Evolutionary conservation across 1,140 invertebrate genomes (phyloP).

Genomic region (Subanguina moxae): DNA sequence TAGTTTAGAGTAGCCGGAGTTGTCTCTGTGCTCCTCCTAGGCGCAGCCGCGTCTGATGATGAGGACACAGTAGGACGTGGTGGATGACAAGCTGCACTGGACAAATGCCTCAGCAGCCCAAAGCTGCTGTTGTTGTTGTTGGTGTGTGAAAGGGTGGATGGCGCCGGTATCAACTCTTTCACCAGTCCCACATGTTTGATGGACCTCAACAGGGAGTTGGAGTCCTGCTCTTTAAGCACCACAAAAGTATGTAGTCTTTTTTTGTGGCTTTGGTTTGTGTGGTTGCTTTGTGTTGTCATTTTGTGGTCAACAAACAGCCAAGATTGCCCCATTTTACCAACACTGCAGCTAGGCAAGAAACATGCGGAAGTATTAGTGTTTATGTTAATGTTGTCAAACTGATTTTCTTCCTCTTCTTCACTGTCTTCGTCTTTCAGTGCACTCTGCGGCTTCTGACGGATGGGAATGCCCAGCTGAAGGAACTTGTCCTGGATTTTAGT

Average conservation of each 20-base stretch:
- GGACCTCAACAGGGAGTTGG: slow-evolving; percentile 12
- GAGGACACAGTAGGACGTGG: not conserved
- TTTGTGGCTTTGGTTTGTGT: not conserved
- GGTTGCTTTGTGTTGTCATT: not conserved
- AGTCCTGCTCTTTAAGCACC: slow-evolving; percentile 18
- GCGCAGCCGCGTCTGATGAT: not conserved
- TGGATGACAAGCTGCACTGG: not conserved
- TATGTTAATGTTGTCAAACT: not conserved
- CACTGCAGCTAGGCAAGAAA: not conserved
- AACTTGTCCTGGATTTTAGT: not conserved
- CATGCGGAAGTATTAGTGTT: not conserved
- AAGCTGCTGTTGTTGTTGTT: not conserved
- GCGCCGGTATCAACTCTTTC: slow-evolving; percentile 20
- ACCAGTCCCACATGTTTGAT: slow-evolving; percentile 19
- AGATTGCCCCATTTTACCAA: not conserved
- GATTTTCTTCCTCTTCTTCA: not conserved
- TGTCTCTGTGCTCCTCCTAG: not conserved
- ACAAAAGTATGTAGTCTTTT: slow-evolving; percentile 11
- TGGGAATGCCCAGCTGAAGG: not conserved
- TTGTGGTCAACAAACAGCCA: slow-evolving; percentile 3
- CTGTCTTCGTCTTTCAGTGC: not conserved
- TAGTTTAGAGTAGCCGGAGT: not conserved
- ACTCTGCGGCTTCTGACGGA: not conserved
- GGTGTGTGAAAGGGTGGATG: slow-evolving; percentile 4
- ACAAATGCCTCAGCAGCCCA: not conserved